phyloP scores from a whole-genome alignment of 2,113 vertebrate genomes.

The Blennius ocellaris region DNA sequence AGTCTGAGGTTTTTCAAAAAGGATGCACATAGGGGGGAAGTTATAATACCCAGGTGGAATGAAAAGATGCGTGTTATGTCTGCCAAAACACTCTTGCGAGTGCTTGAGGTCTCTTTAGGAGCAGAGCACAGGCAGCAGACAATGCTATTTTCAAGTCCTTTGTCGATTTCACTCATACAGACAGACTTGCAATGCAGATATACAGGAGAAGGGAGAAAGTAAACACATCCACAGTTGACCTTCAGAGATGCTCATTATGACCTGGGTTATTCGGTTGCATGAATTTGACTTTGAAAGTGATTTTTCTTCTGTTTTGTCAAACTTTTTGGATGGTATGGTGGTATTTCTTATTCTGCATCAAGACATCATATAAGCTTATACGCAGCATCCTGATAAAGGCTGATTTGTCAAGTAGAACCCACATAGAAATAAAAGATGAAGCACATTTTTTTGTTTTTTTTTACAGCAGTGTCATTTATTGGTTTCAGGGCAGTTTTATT shows the following conservation, averaged over 20 bases:
- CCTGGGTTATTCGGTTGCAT: too few relatives aligned
- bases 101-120: slow-evolving; percentile 60
- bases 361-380: too few relatives aligned
- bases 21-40: slow-evolving; percentile 32
- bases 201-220: slow-evolving; percentile 23
- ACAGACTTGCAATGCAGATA: slow-evolving; percentile 32
- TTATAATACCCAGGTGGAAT: slow-evolving; percentile 70
- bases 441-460: too few relatives aligned
- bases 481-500: too few relatives aligned
- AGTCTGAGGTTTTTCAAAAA: slow-evolving; percentile 69
- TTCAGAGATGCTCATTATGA: not conserved
- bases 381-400: too few relatives aligned
- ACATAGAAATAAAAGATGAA: too few relatives aligned
- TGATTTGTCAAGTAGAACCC: too few relatives aligned
- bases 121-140: slow-evolving; percentile 42
- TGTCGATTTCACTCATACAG: slow-evolving; percentile 43
- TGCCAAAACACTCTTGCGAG: slow-evolving; percentile 66
- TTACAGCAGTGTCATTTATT: too few relatives aligned
- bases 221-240: slow-evolving; percentile 7
- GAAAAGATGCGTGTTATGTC: slow-evolving; percentile 68
- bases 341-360: too few relatives aligned
- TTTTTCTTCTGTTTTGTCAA: too few relatives aligned
- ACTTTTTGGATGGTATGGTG: too few relatives aligned
- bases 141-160: slow-evolving; percentile 48
- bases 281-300: too few relatives aligned